Base-by-base conservation (phyloP, 2,113 vertebrate genomes). In the Irena cyanogastra region DNA sequence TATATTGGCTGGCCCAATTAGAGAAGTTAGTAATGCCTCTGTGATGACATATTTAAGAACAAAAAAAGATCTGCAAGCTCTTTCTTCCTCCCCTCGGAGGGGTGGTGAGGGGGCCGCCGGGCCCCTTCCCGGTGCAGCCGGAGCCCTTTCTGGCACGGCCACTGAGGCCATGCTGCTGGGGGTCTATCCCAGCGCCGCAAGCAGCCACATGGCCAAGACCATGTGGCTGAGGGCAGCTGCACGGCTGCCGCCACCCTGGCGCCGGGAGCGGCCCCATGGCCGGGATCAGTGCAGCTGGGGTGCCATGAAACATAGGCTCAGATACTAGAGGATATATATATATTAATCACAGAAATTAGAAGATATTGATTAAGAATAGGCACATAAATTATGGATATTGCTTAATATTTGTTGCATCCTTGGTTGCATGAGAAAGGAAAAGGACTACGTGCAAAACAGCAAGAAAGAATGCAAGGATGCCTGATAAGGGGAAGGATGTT, bases 91-190 rank as follows among this genome's bases (percentile, higher is more conserved):
- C 42, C 53, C 42, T 75, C 41, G 5, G 19, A 74, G 71, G 41
- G 31, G 41, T 57, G 41, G 33, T 35, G 41, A 74, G 41, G 24
- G 19, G 33, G 24, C 53, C 13, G 3, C 31, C 2, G 1, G 52
- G 70, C 52, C 31, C 23, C 52, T 72, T 74, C 39, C 23, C 4
- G 3, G 39, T 2, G 0, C 1, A 1, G 30, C n/a, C 2, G 3
- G 47, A 26, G 26, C 13, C 20, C 28, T 69, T 37, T 50, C 7
- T 49, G 17, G 45, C 2, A 2, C 0, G 9, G 45, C 22, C 4
- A 2, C 69, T 33, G 30, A 41, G 12, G 16, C 37, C 30, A 54
- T 71, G 22, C 50, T 0, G 2, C 39, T 3, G 2, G 30, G 52
- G 28, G 39, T 10, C 70, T 44, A n/a, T 72, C 33, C 70, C 6